These are phyloP conservation scores for Papilio aristodemus DNA, from an alignment of 1,140 invertebrate genomes.

Conservation along the genomic window DNA sequence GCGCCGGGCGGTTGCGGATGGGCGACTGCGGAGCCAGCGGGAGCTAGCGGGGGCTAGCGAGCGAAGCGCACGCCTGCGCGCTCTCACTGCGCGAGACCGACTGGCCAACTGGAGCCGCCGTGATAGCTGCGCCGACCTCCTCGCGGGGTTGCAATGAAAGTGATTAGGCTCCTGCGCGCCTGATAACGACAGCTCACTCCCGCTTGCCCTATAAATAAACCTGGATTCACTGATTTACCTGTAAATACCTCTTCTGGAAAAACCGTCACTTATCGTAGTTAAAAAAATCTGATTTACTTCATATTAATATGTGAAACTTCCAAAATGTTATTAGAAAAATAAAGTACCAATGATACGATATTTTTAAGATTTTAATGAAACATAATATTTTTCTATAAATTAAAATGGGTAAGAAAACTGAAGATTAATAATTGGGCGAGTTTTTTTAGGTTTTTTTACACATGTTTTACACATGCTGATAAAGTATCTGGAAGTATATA, in stretches of 20 bases:
- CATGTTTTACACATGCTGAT: too few relatives aligned
- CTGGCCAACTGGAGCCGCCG: constrained; percentile 46
- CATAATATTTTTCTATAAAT: too few relatives aligned
- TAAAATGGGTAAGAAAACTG: too few relatives aligned
- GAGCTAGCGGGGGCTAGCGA: constrained; percentile 41
- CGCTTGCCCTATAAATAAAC: constrained; percentile 25
- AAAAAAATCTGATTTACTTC: too few relatives aligned
- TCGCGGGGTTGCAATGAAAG: constrained; percentile 74
- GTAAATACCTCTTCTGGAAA: background rate
- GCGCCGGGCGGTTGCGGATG: constrained; percentile 46
- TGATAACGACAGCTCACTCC: constrained; percentile 69
- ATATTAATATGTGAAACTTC: too few relatives aligned
- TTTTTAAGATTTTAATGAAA: too few relatives aligned
- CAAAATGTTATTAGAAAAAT: too few relatives aligned
- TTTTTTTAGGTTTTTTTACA: too few relatives aligned
- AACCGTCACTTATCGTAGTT: too few relatives aligned
- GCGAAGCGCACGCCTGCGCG: constrained; percentile 66
- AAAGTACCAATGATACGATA: too few relatives aligned
- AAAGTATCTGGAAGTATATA: too few relatives aligned
- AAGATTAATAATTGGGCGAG: too few relatives aligned
- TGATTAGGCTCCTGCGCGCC: constrained; percentile 71
- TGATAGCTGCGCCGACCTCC: constrained; percentile 65
- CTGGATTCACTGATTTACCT: background rate
- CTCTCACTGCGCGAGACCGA: constrained; percentile 62
- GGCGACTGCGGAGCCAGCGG: constrained; percentile 35